Conservation (phyloP, 2,113 vertebrate species). For the Gracilinanus agilis region DNA sequence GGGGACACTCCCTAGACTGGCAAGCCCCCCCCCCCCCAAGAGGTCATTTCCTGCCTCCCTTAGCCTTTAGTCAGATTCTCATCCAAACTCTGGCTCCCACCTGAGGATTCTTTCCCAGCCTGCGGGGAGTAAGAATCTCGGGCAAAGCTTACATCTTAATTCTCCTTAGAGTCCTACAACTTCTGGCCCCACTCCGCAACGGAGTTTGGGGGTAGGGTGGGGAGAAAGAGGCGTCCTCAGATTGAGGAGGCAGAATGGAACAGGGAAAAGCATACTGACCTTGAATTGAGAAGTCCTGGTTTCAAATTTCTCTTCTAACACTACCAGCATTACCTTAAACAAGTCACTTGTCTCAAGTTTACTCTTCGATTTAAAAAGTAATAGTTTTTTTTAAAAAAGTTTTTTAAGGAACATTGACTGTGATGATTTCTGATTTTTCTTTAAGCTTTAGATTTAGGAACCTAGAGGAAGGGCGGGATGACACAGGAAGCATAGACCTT, state of each 20-base stretch:
- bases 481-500: background rate
- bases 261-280: no score
- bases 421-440: background rate
- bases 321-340: background rate
- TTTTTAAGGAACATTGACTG: background rate
- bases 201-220: background rate
- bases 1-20: background rate
- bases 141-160: accelerated
- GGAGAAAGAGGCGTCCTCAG: background rate
- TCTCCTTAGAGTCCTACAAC: background rate
- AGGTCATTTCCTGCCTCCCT: background rate
- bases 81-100: background rate
- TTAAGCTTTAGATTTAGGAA: no score
- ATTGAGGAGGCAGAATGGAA: background rate
- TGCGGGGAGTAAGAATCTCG: background rate
- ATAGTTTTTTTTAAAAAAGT: background rate
- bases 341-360: background rate
- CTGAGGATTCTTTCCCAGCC: background rate
- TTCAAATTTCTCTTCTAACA: background rate
- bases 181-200: background rate
- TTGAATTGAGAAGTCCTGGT: background rate
- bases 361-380: background rate
- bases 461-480: no score
- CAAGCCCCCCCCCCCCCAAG: background rate
- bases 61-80: background rate